Base-by-base conservation (phyloP, 2,113 vertebrate species). In the Dasyprocta punctata region DNA sequence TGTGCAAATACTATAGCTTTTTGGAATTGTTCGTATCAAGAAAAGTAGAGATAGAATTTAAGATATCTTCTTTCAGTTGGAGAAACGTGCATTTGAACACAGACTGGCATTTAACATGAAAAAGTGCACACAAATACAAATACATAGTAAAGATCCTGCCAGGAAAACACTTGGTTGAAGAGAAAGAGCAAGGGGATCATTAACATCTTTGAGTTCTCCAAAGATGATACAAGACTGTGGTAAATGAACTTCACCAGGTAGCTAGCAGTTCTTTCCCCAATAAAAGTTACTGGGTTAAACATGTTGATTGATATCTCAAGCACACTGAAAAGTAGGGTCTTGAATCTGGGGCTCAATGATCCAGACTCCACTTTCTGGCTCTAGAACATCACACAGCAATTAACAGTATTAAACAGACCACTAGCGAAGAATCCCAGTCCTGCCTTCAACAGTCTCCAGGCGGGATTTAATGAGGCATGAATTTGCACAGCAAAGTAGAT, bases 401-500 rank as follows among this genome's bases (percentile, higher is more conserved):
- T 71, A 87, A 14, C 63, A 30, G 36, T 3, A 54, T 52, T 65
- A 83, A 67, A 56, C 1, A 89, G 65, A 94, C 38, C 38, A 90
- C 75, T 44, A 84, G 38, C 44, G 86, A 89, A 78, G 82, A 82
- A 84, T 58, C n/a, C 44, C 71, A 87, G n/a, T 77, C 38, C 63
- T 90, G 77, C 82, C 65, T 93, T 77, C 90, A n/a, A 69, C 47
- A 20, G 30, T 82, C 49, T 93, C 87, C 82, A 92, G 38, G n/a
- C 5, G 7, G 84, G 85, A 88, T 67, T 97, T 94, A 97, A 96
- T 0, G 4, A 65, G 60, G 83, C 80, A 63, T 77, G 89, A 84
- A 81, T 92, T 92, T 96, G 81, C 54, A 96, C 69, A 92, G 63
- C 61, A 89, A 96, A 95, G 92, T 92, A 95, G 75, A 90, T 96